Evolutionary conservation across 2,888 invertebrate species (phyloP).

Genomic region (Taphrorychus bicolor): DNA sequence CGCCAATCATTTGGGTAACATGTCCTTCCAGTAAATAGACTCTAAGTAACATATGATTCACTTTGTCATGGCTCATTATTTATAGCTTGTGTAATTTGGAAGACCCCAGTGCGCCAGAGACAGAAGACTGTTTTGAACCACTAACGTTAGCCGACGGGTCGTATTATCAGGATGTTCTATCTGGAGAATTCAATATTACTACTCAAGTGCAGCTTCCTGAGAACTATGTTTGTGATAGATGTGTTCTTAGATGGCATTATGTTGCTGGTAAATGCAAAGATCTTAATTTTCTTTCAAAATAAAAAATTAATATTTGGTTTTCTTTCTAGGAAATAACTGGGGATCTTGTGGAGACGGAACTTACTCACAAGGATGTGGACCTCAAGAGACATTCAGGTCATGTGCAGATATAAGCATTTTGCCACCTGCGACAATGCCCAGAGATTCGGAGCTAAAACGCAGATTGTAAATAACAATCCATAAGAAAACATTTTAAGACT

Average conservation of each 20-base stretch:
- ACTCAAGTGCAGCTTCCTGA: slow-evolving; percentile 56
- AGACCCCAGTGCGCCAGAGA: slow-evolving; percentile 54
- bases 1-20: slow-evolving; percentile 57
- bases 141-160: slow-evolving; percentile 53
- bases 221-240: slow-evolving; percentile 58
- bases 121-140: slow-evolving; percentile 59
- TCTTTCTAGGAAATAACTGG: slow-evolving; percentile 53
- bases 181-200: slow-evolving; percentile 44
- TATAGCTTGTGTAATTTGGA: slow-evolving; percentile 52
- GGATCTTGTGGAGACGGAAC: slow-evolving; percentile 52
- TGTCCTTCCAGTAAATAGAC: slow-evolving; percentile 50
- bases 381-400: slow-evolving; percentile 56
- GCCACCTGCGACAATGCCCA: background rate
- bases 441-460: background rate
- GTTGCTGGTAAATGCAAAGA: slow-evolving; percentile 30
- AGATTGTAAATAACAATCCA: background rate
- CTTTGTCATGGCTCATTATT: background rate
- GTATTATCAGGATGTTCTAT: slow-evolving; percentile 33
- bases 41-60: background rate
- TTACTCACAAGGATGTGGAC: slow-evolving; percentile 52
- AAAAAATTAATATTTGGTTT: background rate
- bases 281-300: background rate
- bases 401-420: slow-evolving; percentile 54
- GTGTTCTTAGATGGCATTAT: slow-evolving; percentile 60
- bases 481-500: background rate